Evolutionary conservation across 1,140 invertebrate species (phyloP), one percentile per base, ranked within the genome.

Genomic region (Drosophila nigromelanica): DNA sequence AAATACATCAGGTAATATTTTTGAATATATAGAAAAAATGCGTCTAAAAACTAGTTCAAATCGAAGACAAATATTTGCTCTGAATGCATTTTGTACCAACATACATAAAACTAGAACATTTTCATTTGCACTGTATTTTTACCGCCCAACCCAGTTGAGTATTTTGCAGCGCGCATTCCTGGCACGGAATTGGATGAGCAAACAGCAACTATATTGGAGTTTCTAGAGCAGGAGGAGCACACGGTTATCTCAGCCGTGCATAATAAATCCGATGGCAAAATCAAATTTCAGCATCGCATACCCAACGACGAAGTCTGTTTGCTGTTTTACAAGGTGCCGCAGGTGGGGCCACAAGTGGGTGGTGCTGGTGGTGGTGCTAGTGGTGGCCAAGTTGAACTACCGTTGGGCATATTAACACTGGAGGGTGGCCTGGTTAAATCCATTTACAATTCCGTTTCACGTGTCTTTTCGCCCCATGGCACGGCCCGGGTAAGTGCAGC

Each of bases 371-470:
- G 39, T 8, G 51, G 45, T n/a, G 35, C n/a, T n/a, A n/a, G 45
- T 11, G 45, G 30, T 35, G 18, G 39, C 35, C 55, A 47, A 43
- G 24, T 52, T 12, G 87, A 87, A 54, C 87, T 80, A 43, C 73
- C 81, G 67, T 68, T 92, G 72, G 91, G 91, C 73, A 91, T 92
- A 72, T 72, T 92, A 74, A 92, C 91, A 71, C 80, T 92, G 51
- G 91, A 92, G 73, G 91, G 91, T 73, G 91, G 91, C 62, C 66
- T 92, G 83, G 90, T 92, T 77, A 92, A 92, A 87, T 92, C 91
- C 73, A 92, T 92, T 87, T 92, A 92, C 73, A 92, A 92, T 91
- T 92, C 91, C 55, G 83, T 92, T 79, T 91, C 91, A 66, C 87
- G 90, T 75, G 87, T 92, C 54, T 92, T 87, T 75, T 91, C 91